Conservation (phyloP, 2,888 invertebrate genomes). For the Rhingia campestris region DNA sequence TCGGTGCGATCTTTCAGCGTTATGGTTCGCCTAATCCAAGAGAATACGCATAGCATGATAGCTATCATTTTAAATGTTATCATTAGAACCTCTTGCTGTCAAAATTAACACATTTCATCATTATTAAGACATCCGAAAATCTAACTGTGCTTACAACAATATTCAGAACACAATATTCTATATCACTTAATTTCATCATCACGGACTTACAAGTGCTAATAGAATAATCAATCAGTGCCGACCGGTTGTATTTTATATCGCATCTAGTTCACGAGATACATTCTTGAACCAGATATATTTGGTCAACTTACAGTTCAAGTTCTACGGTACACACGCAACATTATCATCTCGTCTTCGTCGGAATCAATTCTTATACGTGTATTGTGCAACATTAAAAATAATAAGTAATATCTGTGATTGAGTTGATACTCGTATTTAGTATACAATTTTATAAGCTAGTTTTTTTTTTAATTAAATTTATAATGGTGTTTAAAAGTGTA, state of each 20-base stretch:
- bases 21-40: too few species aligned
- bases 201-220: slow-evolving; percentile 47
- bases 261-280: slow-evolving; percentile 18
- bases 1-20: too few species aligned
- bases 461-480: not conserved
- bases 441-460: too few species aligned
- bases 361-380: not conserved
- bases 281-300: not conserved
- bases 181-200: slow-evolving; percentile 2
- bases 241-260: slow-evolving; percentile 32
- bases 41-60: too few species aligned
- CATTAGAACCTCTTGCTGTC: too few species aligned
- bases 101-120: too few species aligned
- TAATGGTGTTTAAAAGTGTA: slow-evolving; percentile 15
- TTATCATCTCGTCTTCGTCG: not conserved
- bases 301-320: slow-evolving; percentile 31
- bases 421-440: not conserved
- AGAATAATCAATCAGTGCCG: slow-evolving; percentile 14
- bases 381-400: not conserved
- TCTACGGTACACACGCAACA: slow-evolving; percentile 8
- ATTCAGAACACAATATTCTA: too few species aligned
- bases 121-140: too few species aligned
- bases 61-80: too few species aligned
- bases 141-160: not conserved
- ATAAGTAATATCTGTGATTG: not conserved